Base-by-base conservation (phyloP, 2,888 invertebrate species). In the Pandemis cinnamomeana region DNA sequence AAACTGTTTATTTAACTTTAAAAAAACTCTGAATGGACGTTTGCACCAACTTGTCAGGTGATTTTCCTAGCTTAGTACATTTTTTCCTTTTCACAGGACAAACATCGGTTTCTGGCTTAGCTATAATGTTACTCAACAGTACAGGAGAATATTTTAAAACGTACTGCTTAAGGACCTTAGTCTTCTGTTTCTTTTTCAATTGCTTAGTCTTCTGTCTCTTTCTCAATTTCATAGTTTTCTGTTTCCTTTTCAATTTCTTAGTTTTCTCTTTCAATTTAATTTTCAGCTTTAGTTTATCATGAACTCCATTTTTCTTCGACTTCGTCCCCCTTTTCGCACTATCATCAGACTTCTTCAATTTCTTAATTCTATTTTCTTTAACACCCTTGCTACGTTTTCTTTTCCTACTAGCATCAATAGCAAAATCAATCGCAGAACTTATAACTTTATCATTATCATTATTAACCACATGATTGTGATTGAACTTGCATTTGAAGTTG, bases 21-120 rank as follows among this genome's bases (percentile, higher is more conserved):
- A 93, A 92, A 76, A 92, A 93, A 41, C 78, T 90, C 6, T 87
- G 81, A 27, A 93, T 86, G 0, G 89, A 89, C 0, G 87, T 91
- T 71, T 93, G 93, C 7, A 88, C 84, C 2, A 91, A 78, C 53
- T 88, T 87, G 68, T 92, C 92, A 0, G 84, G 78, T 0, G 80
- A 78, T 68, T 85, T 90, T 1, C 87, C 86, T 0, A 73, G 77
- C 75, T 86, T 91, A 0, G 81, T 44, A 63, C 82, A 77, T 55
- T 86, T 91, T 53, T 36, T 36, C 27, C 80, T 84, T 69, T 84
- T 90, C 0, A 81, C 68, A 0, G 87, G 87, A 0, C 82, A 80
- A 0, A 89, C 71, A 4, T 87, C 86, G 0, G 71, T 72, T 0
- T 82, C 83, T 0, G 91, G 89, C 53, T 85, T 87, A 0, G 77